Conservation (phyloP, 64 coral and sea anemone species). For the Stichodactyla mertensii region DNA sequence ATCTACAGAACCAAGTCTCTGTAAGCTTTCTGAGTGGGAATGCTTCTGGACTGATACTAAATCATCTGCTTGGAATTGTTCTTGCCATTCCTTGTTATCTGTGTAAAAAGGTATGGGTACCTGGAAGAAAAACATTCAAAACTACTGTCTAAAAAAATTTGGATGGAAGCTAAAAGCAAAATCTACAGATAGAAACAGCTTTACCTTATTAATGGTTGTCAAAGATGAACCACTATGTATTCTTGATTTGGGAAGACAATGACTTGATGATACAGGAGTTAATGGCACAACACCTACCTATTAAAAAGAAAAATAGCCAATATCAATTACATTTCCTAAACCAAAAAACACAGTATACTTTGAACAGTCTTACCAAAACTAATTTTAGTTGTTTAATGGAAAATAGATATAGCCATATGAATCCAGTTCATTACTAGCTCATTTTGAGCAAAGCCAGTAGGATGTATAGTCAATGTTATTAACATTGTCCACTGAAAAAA, state of each 20-base stretch:
- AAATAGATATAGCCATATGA: no score
- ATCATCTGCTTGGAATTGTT: not conserved
- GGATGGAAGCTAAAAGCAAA: not conserved
- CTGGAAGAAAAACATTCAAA: not conserved
- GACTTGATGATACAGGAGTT: constrained; percentile 16
- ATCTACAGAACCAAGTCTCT: not conserved
- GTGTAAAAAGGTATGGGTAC: no score
- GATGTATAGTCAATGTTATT: no score
- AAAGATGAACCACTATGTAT: not conserved
- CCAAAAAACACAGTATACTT: no score
- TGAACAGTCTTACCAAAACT: no score
- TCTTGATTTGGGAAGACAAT: constrained; percentile 12
- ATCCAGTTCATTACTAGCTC: no score
- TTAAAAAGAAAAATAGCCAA: not conserved
- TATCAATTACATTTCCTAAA: no score
- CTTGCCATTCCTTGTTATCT: not conserved
- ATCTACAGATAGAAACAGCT: not conserved
- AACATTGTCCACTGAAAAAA: no score
- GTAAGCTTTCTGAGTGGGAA: not conserved
- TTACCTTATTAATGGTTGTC: not conserved
- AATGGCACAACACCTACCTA: constrained; percentile 20
- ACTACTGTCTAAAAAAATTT: not conserved
- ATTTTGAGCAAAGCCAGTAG: no score
- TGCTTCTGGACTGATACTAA: not conserved
- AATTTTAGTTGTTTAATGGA: no score